These are phyloP conservation scores for Sebastes elongatus DNA, from an alignment of 2,797 vertebrate species.

Conservation along the genomic window DNA sequence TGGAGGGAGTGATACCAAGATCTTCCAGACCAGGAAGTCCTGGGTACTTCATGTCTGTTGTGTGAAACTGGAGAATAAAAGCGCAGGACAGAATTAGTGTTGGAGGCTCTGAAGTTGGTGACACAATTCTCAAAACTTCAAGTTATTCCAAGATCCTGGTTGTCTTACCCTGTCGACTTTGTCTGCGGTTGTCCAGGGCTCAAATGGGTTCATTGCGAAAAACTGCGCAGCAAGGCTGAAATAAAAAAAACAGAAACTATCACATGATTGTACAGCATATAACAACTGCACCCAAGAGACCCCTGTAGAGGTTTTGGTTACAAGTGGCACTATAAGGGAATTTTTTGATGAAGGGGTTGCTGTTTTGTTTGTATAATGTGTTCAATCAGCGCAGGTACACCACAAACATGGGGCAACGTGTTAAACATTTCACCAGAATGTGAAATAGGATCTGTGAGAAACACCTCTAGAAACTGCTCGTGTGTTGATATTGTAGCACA, in stretches of 20 bases:
- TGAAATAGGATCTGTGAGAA: not conserved
- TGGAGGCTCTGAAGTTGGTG: not conserved
- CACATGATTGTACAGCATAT: not conserved
- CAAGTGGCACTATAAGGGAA: not conserved
- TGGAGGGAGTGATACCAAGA: conserved; percentile 85
- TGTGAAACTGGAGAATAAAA: conserved; percentile 84
- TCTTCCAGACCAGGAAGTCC: conserved; percentile 93
- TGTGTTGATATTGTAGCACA: not conserved
- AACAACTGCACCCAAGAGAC: accelerated
- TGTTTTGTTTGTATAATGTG: not conserved
- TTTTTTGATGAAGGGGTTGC: not conserved
- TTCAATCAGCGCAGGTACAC: not conserved
- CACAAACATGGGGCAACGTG: not conserved
- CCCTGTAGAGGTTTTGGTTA: not conserved
- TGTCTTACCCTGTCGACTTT: conserved; percentile 92
- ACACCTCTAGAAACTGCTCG: not conserved
- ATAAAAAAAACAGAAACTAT: not conserved
- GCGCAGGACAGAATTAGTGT: not conserved
- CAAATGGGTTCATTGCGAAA: conserved; percentile 90
- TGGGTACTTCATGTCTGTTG: conserved; percentile 87
- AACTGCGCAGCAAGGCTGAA: conserved; percentile 83
- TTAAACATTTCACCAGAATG: not conserved
- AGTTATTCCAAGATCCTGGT: not conserved
- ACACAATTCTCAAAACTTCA: not conserved
- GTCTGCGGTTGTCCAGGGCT: conserved; percentile 91